Conservation (phyloP, 2,888 invertebrate genomes). For the Leptinotarsa peninsularis region DNA sequence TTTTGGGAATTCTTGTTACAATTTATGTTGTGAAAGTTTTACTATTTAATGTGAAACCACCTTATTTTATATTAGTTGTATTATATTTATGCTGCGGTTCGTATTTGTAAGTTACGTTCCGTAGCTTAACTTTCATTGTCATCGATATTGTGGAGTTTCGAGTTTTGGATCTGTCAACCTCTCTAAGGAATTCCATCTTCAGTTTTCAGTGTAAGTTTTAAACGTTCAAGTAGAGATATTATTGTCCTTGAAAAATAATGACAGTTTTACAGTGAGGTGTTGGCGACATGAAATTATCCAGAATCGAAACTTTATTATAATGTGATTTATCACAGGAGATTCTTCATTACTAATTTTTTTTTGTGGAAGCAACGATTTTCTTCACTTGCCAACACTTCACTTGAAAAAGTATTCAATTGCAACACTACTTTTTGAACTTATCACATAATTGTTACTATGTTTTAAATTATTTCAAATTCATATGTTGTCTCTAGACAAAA, state of each 20-base stretch:
- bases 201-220: slow-evolving; percentile 56
- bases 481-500: too few species aligned
- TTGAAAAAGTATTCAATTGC: background rate
- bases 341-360: background rate
- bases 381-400: slow-evolving; percentile 16
- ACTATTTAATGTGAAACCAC: slow-evolving; percentile 45
- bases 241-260: slow-evolving; percentile 36
- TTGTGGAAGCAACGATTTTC: background rate
- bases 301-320: background rate
- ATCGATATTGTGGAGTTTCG: slow-evolving; percentile 55
- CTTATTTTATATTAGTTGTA: slow-evolving; percentile 51
- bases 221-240: slow-evolving; percentile 54
- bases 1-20: slow-evolving; percentile 32
- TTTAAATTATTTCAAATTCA: too few species aligned
- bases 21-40: slow-evolving; percentile 33
- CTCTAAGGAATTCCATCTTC: slow-evolving; percentile 54
- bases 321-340: background rate
- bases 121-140: slow-evolving; percentile 58
- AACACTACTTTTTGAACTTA: background rate
- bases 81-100: slow-evolving; percentile 58
- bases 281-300: slow-evolving; percentile 20
- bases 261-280: slow-evolving; percentile 33
- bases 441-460: background rate
- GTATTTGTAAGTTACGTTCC: slow-evolving; percentile 68
- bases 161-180: slow-evolving; percentile 55